These are phyloP conservation scores for Struthio camelus DNA, from an alignment of 2,113 vertebrate species.

Conservation along the genomic window DNA sequence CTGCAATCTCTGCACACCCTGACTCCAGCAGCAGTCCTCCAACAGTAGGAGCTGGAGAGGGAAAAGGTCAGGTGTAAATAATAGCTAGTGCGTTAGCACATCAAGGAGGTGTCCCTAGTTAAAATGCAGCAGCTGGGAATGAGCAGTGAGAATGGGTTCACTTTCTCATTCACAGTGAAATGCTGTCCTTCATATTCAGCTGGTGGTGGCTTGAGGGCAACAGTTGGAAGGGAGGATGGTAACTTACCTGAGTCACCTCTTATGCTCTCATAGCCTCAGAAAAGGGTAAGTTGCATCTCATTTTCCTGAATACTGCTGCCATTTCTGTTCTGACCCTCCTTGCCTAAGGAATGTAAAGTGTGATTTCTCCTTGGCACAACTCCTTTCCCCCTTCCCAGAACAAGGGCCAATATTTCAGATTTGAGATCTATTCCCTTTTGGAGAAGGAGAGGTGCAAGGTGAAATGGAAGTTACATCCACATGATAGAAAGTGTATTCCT, in stretches of 20 bases:
- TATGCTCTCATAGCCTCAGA: not conserved
- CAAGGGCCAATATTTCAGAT: not conserved
- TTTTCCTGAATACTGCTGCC: not conserved
- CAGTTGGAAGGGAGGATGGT: not conserved
- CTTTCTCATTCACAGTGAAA: not conserved
- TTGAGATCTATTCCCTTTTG: fast-evolving
- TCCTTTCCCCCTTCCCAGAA: not conserved
- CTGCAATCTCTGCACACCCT: constrained; percentile 16
- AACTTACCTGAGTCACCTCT: not conserved
- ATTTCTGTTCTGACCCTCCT: not conserved
- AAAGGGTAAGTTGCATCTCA: not conserved
- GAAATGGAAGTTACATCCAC: not conserved
- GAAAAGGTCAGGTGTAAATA: constrained; percentile 55
- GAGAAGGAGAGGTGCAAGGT: not conserved
- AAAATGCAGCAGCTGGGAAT: not conserved
- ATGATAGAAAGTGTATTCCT: not conserved
- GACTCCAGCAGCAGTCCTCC: not conserved
- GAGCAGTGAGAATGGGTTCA: not conserved
- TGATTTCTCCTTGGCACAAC: not conserved
- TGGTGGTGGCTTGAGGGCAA: not conserved
- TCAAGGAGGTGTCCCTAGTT: constrained; percentile 11
- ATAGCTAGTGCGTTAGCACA: constrained; percentile 26
- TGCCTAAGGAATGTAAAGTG: not conserved
- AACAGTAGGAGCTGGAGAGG: not conserved
- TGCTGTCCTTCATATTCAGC: not conserved